Evolutionary conservation across 2,113 vertebrate genomes (phyloP).

Genomic region (Plestiodon gilberti): DNA sequence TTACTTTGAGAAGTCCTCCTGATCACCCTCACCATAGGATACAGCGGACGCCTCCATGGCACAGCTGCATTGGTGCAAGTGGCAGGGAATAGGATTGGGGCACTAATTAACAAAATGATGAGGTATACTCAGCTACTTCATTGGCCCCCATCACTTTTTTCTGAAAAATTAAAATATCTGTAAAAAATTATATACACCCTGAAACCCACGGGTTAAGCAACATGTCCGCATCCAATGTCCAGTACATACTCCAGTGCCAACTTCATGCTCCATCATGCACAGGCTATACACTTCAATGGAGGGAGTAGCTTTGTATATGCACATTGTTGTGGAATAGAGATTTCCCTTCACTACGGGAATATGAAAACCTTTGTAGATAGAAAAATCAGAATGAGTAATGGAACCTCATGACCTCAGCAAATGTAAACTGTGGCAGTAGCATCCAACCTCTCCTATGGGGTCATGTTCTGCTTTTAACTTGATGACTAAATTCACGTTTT

Average conservation of each 20-base stretch:
- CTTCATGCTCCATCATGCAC: not conserved
- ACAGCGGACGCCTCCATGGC: too few species aligned
- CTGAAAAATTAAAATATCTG: conserved; percentile 57
- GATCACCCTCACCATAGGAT: too few species aligned
- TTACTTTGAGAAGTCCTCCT: too few species aligned
- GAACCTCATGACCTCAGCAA: not conserved
- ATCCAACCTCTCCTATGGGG: conserved; percentile 10
- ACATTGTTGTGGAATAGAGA: not conserved
- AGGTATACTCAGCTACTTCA: conserved; percentile 62
- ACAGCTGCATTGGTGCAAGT: too few species aligned
- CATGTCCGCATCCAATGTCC: not conserved
- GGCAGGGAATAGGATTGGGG: too few species aligned
- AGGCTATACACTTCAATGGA: not conserved
- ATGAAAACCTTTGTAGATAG: not conserved
- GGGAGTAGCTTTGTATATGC: not conserved
- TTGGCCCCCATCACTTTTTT: conserved; percentile 37
- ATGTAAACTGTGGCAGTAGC: not conserved
- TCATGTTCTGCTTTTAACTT: conserved; percentile 51
- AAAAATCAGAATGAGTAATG: not conserved
- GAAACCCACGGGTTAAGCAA: not conserved
- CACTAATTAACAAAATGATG: conserved; percentile 54
- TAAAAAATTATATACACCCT: not conserved
- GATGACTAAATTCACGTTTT: conserved; percentile 47
- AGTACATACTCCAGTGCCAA: not conserved
- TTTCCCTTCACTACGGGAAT: not conserved